Evolutionary conservation across 1,140 invertebrate species (phyloP), one percentile per base, ranked within the genome.

Genomic region (Proctacanthus coquilletti): DNA sequence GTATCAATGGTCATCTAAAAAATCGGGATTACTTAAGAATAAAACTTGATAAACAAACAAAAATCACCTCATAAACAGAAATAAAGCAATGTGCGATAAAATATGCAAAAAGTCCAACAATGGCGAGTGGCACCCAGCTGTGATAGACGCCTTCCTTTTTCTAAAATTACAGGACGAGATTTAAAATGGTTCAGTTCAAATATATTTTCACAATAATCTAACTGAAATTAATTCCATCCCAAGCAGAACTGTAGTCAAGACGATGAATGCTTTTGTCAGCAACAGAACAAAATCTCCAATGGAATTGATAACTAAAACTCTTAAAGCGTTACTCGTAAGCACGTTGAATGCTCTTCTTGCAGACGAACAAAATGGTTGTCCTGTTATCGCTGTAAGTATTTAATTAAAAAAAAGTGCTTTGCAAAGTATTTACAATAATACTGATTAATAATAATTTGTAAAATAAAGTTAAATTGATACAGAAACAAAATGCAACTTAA

Each of bases 1-100:
- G 82, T 79, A 47, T 87, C 82, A 30, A 86, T 81, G 1, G 79
- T 68, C 80, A 85, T 86, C 80, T 85, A 52, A 10, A 66, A 70
- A 42, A 41, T 39, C 30, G 32, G 25, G 31, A 38, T 34, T 13
- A 9, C n/a, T n/a, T 41, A 19, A 30, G 15, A 30, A 14, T 35
- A 13, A 31, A 42, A 37, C 15, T 44, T 38, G 6, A 36, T 13
- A n/a, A 3, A 36, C 34, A 38, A 25, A 30, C 25, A 33, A 32
- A 21, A 41, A 51, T 65, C 59, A 83, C 80, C 70, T 84, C 80
- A 53, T 82, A 85, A 27, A 84, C 70, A 9, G 78, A 76, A 20
- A 85, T 68, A 51, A 84, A 84, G 46, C 75, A 80, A 47, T 83
- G 75, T 4, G 79, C 69, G 36, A 83, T 69, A 20, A 84, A 60